Evolutionary conservation across 2,113 vertebrate species (phyloP), one percentile per base, ranked within the genome.

Genomic region (Butorides virescens): DNA sequence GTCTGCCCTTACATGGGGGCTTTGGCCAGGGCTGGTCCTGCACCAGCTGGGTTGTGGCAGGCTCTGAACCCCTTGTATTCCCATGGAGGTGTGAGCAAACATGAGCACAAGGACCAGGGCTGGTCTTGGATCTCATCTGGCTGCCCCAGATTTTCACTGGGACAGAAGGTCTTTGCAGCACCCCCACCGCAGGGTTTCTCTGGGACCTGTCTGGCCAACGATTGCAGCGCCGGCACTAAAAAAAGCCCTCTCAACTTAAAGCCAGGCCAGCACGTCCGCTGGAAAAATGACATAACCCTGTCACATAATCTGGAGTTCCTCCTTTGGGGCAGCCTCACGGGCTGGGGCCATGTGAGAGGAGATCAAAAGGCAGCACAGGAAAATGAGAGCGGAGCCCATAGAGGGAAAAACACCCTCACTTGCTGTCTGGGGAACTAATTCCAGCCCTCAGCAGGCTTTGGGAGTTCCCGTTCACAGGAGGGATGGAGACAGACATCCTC

Each of bases 231-330:
- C 2, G 0, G 72, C 88, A 32, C 89, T 77, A 80, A 86, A 90
- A 94, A 89, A 94, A 93, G 11, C n/a, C 70, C 66, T 94, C 36
- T 49, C 6, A 9, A 3, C 53, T 13, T 32, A 13, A 26, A 95
- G 56, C 49, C 62, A 16, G 66, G 73, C 83, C 95, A 70, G 86
- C 70, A 95, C 37, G 66, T 95, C 92, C 13, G 42, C 87, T 97
- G 97, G 97, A 97, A 97, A 97, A 97, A 96, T 97, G 92, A 97
- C 97, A 96, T 96, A 93, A 97, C 87, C 62, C 62, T 32, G 15
- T 17, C 94, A 36, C 5, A 5, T 85, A 97, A 97, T 97, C 97
- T 96, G 84, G 84, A 85, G 92, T 92, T 93, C 89, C 92, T 97
- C 94, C 80, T 88, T 26, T 85, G 88, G 73, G 70, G 86, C 84